Evolutionary conservation across 1,140 invertebrate genomes (phyloP), one percentile per base, ranked within the genome.

Genomic region (Heliconius himera): DNA sequence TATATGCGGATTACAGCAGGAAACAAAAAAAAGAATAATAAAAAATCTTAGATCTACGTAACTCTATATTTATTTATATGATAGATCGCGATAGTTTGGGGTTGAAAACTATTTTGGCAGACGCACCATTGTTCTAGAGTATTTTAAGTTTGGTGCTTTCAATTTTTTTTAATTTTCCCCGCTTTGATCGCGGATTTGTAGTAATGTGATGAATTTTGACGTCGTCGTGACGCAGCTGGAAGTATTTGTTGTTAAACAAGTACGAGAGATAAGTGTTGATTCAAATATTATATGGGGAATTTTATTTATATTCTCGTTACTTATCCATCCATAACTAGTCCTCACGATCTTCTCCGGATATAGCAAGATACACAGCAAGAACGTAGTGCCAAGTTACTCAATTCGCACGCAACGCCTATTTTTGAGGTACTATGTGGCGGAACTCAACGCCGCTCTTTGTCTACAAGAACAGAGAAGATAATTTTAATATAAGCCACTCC

Each of bases 191-290:
- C 4, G 60, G 22, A 29, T 66, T 66, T 66, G 9, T 66, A 66
- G 60, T 66, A 66, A 66, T 66, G 60, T 66, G 26, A 66, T 66
- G 60, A 66, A 66, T 66, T 66, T 66, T 29, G 60, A 66, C 60
- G 60, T 26, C 9, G 41, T 46, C 11, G 38, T 41, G 8, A 41
- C 38, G 38, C 22, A 26, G 60, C 9, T 66, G 60, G 9, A 16
- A 29, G 3, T 66, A 26, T 66, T 29, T 66, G 60, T 66, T 26
- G 22, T 66, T 16, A 13, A 26, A 16, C 13, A 11, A 26, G 0
- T 66, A 26, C 26, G 11, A 4, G 13, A 13, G n/a, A 66, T 66
- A 13, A 29, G 1, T 26, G 11, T 5, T 0, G 60, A 9, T 66
- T 29, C 60, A 66, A 66, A 13, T 29, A 29, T 26, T 66, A 20